Conservation (phyloP, 1,140 invertebrate species). For the Ectropis grisescens region DNA sequence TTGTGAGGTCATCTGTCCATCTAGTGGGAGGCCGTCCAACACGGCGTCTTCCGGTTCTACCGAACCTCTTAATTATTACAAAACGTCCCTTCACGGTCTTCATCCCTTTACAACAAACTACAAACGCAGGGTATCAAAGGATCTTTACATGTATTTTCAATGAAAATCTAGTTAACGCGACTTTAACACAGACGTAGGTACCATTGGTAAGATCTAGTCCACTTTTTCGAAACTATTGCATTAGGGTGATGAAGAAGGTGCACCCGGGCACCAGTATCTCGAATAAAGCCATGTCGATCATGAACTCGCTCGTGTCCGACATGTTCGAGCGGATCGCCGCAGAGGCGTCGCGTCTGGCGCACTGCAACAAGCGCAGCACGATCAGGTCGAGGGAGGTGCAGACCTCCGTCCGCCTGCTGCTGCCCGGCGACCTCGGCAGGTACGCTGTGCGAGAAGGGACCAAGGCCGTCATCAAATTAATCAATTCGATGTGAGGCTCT, state of each 20-base stretch:
- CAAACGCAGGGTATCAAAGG: too few species aligned
- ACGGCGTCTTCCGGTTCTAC: too few species aligned
- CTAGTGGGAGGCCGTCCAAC: too few species aligned
- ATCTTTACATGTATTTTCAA: too few species aligned
- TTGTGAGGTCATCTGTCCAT: too few species aligned
- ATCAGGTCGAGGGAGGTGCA: constrained; percentile 29
- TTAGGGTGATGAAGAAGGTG: constrained; percentile 21
- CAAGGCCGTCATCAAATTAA: constrained; percentile 23
- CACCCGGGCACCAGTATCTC: constrained; percentile 75
- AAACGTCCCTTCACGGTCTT: too few species aligned
- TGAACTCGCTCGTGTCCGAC: constrained; percentile 77
- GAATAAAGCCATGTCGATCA: constrained; percentile 73
- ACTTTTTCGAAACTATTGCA: too few species aligned
- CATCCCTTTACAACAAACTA: too few species aligned
- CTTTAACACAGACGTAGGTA: too few species aligned
- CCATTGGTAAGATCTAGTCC: too few species aligned
- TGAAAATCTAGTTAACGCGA: too few species aligned
- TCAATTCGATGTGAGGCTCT: constrained; percentile 14
- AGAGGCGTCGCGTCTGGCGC: constrained; percentile 77
- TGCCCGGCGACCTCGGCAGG: constrained; percentile 6
- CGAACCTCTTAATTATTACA: too few species aligned
- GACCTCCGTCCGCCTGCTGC: constrained; percentile 7
- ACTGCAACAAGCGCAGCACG: constrained; percentile 79
- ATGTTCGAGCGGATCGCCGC: constrained; percentile 77
- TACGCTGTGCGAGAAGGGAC: constrained; percentile 17